Evolutionary conservation across 1,140 invertebrate species (phyloP).

Genomic region (Acromyrmex heyeri): DNA sequence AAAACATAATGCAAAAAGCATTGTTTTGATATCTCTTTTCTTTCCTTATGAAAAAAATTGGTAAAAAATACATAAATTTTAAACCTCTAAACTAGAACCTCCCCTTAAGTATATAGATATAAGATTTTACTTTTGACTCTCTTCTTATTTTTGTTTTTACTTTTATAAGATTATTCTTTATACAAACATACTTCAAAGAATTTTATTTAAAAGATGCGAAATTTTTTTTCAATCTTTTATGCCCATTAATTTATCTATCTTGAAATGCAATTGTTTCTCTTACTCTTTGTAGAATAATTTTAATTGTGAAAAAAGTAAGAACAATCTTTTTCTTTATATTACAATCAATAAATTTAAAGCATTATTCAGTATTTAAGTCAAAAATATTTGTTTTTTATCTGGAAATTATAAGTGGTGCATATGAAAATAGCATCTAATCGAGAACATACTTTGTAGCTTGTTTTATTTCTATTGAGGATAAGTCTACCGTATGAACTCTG

Average conservation of each 20-base stretch:
- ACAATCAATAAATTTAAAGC: constrained; percentile 19
- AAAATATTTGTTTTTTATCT: constrained; percentile 37
- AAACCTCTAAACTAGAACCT: no score
- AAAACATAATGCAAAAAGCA: no score
- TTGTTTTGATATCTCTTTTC: no score
- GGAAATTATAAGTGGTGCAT: background rate
- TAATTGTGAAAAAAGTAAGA: background rate
- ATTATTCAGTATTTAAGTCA: constrained; percentile 27
- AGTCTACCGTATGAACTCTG: constrained; percentile 34
- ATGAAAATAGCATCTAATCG: constrained; percentile 9
- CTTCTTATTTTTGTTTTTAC: background rate
- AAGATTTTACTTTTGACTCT: background rate
- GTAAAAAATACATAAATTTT: no score
- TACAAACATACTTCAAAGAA: background rate
- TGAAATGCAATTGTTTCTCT: background rate
- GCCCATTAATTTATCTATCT: background rate
- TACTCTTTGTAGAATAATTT: background rate
- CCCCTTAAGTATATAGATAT: background rate
- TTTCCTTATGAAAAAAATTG: no score
- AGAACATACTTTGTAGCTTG: constrained; percentile 23
- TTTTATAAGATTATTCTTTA: background rate
- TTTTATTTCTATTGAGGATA: constrained; percentile 42
- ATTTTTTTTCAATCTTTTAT: background rate
- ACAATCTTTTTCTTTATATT: background rate
- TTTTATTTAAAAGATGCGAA: background rate